A percentile compares a stretch with the other conserved stretches of the same genome.
These are phyloP conservation scores for Orbicella faveolata DNA, from an alignment of 64 coral and sea anemone genomes.

Conservation along the genomic window DNA sequence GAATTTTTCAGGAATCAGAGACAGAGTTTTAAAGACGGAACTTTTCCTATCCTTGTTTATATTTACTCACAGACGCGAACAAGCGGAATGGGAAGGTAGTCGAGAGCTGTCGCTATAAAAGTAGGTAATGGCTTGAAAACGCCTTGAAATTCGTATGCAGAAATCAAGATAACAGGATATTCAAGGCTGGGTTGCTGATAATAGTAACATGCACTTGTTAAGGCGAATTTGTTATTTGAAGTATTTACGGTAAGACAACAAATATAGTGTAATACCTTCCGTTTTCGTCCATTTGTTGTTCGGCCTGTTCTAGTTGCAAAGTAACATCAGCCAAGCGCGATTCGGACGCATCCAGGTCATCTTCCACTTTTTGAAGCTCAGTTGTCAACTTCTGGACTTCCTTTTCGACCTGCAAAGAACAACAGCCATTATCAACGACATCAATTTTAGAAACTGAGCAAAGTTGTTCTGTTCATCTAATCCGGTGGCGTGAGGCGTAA, in stretches of 20 bases:
- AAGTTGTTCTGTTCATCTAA: not conserved
- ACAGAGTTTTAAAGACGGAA: not conserved
- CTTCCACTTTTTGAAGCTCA: slow-evolving; percentile 82
- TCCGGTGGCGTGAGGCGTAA: not conserved
- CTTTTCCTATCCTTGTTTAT: not conserved
- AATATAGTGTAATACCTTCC: slow-evolving; percentile 45
- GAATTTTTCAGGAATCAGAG: not conserved
- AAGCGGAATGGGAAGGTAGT: not conserved
- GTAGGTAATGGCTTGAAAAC: not conserved
- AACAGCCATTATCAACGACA: not conserved
- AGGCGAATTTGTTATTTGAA: not conserved
- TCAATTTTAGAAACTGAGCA: not conserved
- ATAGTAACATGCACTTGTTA: not conserved
- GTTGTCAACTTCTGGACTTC: slow-evolving; percentile 61
- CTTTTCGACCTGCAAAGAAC: slow-evolving; percentile 60
- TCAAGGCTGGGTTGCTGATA: not conserved
- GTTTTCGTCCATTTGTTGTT: slow-evolving; percentile 80
- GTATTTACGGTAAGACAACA: not conserved
- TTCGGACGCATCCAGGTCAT: slow-evolving; percentile 78
- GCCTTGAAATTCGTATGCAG: not conserved
- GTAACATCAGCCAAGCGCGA: slow-evolving; percentile 72
- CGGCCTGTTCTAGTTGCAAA: slow-evolving; percentile 62
- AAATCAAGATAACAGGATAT: not conserved
- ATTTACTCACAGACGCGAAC: not conserved
- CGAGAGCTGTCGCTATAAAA: not conserved